These are phyloP conservation scores for Hypanus sabinus DNA, from an alignment of 2,113 vertebrate genomes.

Conservation along the genomic window DNA sequence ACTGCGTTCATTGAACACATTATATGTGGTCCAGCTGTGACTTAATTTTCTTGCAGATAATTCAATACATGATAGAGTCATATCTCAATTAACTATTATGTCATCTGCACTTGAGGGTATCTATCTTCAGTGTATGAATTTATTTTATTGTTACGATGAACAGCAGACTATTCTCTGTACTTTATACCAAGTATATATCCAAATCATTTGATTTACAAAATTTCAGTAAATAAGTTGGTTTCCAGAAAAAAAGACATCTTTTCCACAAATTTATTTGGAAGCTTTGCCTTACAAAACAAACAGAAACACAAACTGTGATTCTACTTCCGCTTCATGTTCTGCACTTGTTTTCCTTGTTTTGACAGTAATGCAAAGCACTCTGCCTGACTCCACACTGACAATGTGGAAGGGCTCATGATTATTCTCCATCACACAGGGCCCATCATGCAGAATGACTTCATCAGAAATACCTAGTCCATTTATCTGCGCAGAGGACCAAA, in stretches of 20 bases:
- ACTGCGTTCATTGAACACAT: no score
- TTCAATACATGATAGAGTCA: neutral
- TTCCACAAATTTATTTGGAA: no score
- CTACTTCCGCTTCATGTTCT: neutral
- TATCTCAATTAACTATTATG: no score
- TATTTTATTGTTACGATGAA: no score
- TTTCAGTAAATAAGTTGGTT: no score
- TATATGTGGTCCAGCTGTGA: no score
- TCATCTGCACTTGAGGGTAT: no score
- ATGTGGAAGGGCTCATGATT: neutral
- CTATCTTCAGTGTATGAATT: no score
- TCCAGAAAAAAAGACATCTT: no score
- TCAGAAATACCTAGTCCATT: neutral
- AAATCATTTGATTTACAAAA: no score
- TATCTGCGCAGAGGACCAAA: neutral
- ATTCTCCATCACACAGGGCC: neutral
- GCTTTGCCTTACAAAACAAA: neutral
- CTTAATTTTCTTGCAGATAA: neutral
- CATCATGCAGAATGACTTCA: neutral
- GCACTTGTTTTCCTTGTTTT: neutral
- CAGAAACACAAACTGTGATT: neutral
- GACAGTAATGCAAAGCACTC: neutral
- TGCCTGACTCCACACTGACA: neutral
- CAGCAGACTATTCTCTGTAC: no score
- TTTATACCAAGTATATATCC: no score